A percentile compares a stretch with the other conserved stretches of the same genome.
phyloP scores from a whole-genome alignment of 2,113 vertebrate species.

The Trematomus loennbergii region DNA sequence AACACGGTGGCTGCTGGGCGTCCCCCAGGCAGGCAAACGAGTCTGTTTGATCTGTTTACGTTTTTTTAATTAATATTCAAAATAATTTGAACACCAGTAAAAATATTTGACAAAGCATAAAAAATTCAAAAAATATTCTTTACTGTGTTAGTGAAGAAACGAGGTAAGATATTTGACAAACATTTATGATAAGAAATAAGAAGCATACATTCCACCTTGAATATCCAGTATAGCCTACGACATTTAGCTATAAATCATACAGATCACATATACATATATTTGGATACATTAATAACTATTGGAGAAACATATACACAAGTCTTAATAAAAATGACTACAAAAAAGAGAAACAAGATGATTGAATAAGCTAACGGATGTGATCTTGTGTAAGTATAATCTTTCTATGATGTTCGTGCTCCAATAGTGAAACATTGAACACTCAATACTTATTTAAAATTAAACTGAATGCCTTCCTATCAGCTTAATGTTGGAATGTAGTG shows the following conservation, averaged over 20 bases:
- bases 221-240: neutral
- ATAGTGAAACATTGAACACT: neutral
- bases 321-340: neutral
- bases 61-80: too few relatives aligned
- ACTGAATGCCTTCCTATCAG: neutral
- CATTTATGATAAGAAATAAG: neutral
- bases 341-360: neutral
- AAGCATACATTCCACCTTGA: neutral
- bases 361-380: neutral
- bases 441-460: neutral
- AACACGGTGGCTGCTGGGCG: conserved; percentile 76
- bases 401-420: neutral
- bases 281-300: neutral
- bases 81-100: neutral
- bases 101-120: too few relatives aligned
- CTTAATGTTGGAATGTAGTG: neutral
- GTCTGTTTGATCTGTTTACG: too few relatives aligned
- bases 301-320: neutral
- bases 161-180: too few relatives aligned
- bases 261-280: too few relatives aligned
- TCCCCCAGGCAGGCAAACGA: conserved; percentile 46
- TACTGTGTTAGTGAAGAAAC: neutral
- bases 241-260: neutral
- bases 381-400: neutral
- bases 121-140: too few relatives aligned